A percentile compares a stretch with the other conserved stretches of the same genome.
phyloP scores from a whole-genome alignment of 2,888 invertebrate genomes.

The Oscheius onirici region DNA sequence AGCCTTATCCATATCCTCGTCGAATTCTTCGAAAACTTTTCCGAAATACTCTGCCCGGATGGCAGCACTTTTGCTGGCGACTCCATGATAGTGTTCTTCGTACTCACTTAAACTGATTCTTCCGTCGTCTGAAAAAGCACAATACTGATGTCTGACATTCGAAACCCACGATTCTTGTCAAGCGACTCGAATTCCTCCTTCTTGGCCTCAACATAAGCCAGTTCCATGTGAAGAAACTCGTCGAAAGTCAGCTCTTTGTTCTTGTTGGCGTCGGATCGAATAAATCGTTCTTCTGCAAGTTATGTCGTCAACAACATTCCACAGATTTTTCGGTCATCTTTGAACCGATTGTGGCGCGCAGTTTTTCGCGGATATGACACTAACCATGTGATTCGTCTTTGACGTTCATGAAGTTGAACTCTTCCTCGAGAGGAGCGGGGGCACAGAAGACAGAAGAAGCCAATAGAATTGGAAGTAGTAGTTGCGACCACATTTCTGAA shows the following conservation, averaged over 20 bases:
- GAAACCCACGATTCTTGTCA: constrained; percentile 55
- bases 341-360: background rate
- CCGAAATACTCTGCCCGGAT: constrained; percentile 62
- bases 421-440: constrained; percentile 42
- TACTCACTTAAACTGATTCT: constrained; percentile 58
- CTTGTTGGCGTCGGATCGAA: constrained; percentile 58
- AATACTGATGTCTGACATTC: background rate
- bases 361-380: background rate
- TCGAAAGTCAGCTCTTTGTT: constrained; percentile 59
- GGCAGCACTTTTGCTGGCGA: constrained; percentile 55
- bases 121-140: constrained; percentile 53
- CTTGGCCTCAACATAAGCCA: constrained; percentile 64
- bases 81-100: constrained; percentile 59
- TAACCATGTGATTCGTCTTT: constrained; percentile 50
- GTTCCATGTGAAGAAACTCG: constrained; percentile 66
- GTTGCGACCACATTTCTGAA: too few relatives aligned
- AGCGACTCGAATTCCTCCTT: constrained; percentile 64
- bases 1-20: constrained; percentile 60
- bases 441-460: constrained; percentile 10
- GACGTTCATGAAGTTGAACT: constrained; percentile 45
- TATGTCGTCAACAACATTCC: background rate
- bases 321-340: background rate
- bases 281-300: constrained; percentile 58
- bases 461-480: background rate
- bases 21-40: constrained; percentile 66